These are phyloP conservation scores for Mythimna vitellina DNA, from an alignment of 2,888 invertebrate genomes.

Conservation along the genomic window DNA sequence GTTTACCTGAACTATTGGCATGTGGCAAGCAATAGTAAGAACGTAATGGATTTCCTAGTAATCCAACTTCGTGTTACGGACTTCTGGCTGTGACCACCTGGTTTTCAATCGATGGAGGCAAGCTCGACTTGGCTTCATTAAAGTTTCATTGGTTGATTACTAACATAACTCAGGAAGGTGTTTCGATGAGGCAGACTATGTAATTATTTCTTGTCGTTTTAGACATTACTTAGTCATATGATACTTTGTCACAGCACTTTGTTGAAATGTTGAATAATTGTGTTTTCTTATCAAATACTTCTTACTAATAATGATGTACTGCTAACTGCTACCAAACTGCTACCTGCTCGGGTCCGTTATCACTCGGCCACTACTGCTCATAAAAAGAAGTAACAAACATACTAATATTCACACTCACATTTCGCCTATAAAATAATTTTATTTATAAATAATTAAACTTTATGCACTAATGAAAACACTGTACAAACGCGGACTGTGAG, in stretches of 20 bases:
- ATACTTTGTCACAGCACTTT: conserved; percentile 9
- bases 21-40: background rate
- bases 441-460: too few species aligned
- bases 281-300: conserved; percentile 10
- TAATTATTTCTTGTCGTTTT: conserved; percentile 9
- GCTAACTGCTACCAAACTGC: too few species aligned
- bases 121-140: conserved; percentile 30
- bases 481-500: too few species aligned
- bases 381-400: too few species aligned
- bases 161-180: conserved; percentile 8
- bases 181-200: conserved; percentile 11
- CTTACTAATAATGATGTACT: too few species aligned
- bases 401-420: too few species aligned
- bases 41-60: conserved; percentile 22
- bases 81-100: conserved; percentile 40
- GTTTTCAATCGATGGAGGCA: conserved; percentile 20
- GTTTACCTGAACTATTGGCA: conserved; percentile 25
- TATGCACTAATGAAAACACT: too few species aligned
- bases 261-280: conserved; percentile 5
- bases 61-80: conserved; percentile 5
- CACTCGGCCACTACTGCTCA: too few species aligned
- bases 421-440: too few species aligned
- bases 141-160: conserved; percentile 35
- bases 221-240: conserved; percentile 14
- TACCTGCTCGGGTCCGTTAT: too few species aligned